A percentile compares a stretch with the other conserved stretches of the same genome.
These are phyloP conservation scores for Labroides dimidiatus DNA, from an alignment of 2,797 vertebrate species.

Conservation along the genomic window DNA sequence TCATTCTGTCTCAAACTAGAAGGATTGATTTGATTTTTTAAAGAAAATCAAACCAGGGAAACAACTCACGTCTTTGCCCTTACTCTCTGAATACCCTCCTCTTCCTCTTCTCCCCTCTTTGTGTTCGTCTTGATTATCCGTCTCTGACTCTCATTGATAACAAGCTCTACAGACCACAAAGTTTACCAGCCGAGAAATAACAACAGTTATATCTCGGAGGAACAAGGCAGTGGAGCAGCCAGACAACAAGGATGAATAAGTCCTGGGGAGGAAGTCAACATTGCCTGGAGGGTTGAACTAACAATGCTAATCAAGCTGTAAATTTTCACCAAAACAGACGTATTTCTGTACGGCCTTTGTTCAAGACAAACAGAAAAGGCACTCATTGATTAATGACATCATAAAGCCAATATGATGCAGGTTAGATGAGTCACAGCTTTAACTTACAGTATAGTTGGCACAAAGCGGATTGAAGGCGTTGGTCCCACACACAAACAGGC, in stretches of 20 bases:
- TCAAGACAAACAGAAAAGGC: slow-evolving; percentile 1
- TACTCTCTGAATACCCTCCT: slow-evolving; percentile 19
- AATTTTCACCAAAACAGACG: slow-evolving; percentile 40
- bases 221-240: slow-evolving; percentile 45
- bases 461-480: slow-evolving; percentile 97
- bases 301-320: slow-evolving; percentile 47
- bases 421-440: background rate
- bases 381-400: slow-evolving; percentile 10
- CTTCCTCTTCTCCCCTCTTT: slow-evolving; percentile 35
- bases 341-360: slow-evolving; percentile 23
- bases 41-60: slow-evolving; percentile 32
- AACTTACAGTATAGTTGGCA: slow-evolving; percentile 95
- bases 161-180: slow-evolving; percentile 64
- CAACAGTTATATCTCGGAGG: slow-evolving; percentile 56
- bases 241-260: slow-evolving; percentile 56
- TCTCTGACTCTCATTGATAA: slow-evolving; percentile 66
- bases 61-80: slow-evolving; percentile 40
- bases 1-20: slow-evolving; percentile 8
- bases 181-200: slow-evolving; percentile 66
- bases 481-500: slow-evolving; percentile 93
- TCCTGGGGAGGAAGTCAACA: slow-evolving; percentile 49
- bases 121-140: slow-evolving; percentile 61
- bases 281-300: slow-evolving; percentile 32
- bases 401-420: background rate
- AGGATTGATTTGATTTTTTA: background rate